Evolutionary conservation across 2,888 invertebrate genomes (phyloP).

Genomic region (Tetranychus truncatus): DNA sequence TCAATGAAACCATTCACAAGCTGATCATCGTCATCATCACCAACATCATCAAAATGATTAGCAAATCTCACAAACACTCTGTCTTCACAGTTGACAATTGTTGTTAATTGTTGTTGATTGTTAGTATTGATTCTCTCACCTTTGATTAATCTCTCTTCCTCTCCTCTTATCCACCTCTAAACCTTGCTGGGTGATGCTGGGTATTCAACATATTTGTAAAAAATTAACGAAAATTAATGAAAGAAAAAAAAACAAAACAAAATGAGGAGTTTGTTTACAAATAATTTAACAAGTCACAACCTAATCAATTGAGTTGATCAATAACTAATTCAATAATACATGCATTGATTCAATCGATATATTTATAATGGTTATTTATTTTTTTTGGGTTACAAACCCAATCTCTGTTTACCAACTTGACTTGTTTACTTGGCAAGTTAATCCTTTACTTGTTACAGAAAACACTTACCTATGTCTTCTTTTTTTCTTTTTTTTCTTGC

Average conservation of each 20-base stretch:
- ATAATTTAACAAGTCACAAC: no score
- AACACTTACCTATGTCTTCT: slow-evolving; percentile 10
- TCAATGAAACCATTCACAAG: no score
- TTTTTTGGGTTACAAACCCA: no score
- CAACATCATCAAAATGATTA: background rate
- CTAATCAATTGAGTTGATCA: no score
- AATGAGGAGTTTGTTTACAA: background rate
- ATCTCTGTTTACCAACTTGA: no score
- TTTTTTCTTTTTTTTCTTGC: slow-evolving; percentile 10
- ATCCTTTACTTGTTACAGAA: background rate
- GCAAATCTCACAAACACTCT: background rate
- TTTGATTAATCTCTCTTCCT: slow-evolving; percentile 1
- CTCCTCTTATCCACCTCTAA: slow-evolving; percentile 1
- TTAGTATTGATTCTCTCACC: slow-evolving; percentile 1
- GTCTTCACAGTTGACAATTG: background rate
- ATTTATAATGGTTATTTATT: no score
- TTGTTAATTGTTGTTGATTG: background rate
- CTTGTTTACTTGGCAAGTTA: background rate
- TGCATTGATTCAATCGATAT: background rate
- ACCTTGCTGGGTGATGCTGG: background rate
- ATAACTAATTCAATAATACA: no score
- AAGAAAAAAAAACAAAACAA: background rate
- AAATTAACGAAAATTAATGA: background rate
- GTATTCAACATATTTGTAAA: background rate
- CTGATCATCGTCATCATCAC: background rate